Evolutionary conservation across 2,113 vertebrate species (phyloP).

Genomic region (Calidris pugnax): DNA sequence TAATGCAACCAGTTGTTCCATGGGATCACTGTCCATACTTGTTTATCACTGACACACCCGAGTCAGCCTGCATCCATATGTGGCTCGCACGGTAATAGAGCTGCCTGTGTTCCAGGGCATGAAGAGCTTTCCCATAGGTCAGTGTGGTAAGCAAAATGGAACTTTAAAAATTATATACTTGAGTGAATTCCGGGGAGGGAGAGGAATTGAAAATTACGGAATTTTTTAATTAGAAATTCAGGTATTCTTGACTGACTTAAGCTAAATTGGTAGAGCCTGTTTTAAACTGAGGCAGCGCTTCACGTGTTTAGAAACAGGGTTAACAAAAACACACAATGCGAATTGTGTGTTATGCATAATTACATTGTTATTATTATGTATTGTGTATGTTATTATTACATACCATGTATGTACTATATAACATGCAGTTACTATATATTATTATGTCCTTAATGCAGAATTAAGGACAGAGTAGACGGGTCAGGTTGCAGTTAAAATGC

Average conservation of each 20-base stretch:
- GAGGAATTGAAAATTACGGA: not conserved
- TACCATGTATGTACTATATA: not conserved
- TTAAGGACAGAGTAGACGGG: not conserved
- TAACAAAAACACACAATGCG: not conserved
- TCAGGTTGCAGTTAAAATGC: not conserved
- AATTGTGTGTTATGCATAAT: not conserved
- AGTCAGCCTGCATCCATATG: not conserved
- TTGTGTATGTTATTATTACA: not conserved
- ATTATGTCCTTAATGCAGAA: not conserved
- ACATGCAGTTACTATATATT: not conserved
- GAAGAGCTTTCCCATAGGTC: not conserved
- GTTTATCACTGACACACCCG: conserved; percentile 34
- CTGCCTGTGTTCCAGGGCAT: not conserved
- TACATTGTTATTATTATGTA: not conserved
- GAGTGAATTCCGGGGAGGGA: accelerated
- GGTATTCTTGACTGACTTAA: not conserved
- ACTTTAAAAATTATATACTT: not conserved
- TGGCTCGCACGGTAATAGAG: not conserved
- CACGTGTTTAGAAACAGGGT: not conserved
- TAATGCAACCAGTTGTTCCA: conserved; percentile 42
- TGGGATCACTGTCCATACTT: conserved; percentile 44
- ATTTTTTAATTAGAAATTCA: not conserved
- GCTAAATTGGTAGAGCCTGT: not conserved
- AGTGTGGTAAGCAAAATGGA: conserved; percentile 14
- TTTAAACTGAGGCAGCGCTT: not conserved